Percentiles rank a stretch among this genome's conserved stretches.
Conservation (phyloP, 2,797 vertebrate genomes). For the Delichon dasypus region DNA sequence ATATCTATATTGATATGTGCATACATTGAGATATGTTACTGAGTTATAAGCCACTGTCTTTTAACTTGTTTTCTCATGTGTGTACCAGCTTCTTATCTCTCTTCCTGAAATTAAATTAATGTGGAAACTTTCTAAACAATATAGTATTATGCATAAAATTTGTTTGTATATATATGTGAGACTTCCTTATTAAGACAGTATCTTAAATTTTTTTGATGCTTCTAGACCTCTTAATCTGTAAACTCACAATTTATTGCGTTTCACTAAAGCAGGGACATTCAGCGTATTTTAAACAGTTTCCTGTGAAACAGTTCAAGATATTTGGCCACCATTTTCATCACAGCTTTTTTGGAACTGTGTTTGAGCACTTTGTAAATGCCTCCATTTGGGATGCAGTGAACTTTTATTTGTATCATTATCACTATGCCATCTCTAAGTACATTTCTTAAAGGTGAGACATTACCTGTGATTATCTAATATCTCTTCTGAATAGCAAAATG, state of each 20-base stretch:
- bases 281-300: neutral
- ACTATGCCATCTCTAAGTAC: neutral
- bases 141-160: neutral
- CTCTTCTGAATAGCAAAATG: neutral
- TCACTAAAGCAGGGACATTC: neutral
- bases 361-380: neutral
- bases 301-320: neutral
- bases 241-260: neutral
- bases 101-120: neutral
- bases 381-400: neutral
- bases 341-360: neutral
- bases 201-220: neutral
- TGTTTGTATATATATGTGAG: neutral
- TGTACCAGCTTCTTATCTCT: neutral
- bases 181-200: neutral
- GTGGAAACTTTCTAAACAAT: neutral
- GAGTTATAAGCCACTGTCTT: neutral
- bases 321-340: neutral
- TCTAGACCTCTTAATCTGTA: neutral
- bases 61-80: neutral
- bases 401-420: neutral
- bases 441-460: neutral
- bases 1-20: slow-evolving; percentile 7
- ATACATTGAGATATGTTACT: neutral
- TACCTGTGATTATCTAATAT: neutral